Evolutionary conservation across 2,797 vertebrate genomes (phyloP).

Genomic region (Sebastes goodei): DNA sequence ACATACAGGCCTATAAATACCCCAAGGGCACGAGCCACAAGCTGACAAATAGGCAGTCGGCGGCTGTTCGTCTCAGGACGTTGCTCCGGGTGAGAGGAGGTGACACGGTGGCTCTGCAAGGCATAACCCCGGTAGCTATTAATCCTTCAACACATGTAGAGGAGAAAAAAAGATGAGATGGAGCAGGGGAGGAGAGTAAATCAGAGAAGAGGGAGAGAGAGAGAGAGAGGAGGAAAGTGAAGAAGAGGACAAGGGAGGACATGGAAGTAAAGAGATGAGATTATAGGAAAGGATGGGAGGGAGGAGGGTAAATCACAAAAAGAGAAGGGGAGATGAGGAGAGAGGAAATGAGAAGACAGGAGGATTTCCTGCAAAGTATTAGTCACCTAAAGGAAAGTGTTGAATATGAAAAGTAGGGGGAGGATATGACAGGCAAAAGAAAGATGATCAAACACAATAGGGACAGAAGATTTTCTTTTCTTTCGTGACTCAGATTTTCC

Average conservation of each 20-base stretch:
- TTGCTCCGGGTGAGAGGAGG: constrained; percentile 50
- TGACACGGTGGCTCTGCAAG: constrained; percentile 33
- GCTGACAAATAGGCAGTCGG: constrained; percentile 58
- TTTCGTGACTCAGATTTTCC: background rate
- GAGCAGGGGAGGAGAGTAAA: constrained; percentile 29
- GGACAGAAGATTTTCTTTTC: background rate
- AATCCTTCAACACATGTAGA: constrained; percentile 56
- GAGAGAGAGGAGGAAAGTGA: constrained; percentile 7
- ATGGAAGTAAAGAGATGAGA: constrained; percentile 21
- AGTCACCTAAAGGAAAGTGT: background rate
- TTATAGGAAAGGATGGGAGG: background rate
- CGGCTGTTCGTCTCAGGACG: constrained; percentile 64
- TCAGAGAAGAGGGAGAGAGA: constrained; percentile 17
- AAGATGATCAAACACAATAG: background rate
- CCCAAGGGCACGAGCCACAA: constrained; percentile 42
- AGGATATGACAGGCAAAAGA: background rate
- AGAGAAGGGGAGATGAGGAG: background rate
- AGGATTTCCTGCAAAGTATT: background rate
- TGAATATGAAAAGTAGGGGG: background rate
- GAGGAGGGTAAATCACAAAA: background rate
- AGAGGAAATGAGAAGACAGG: background rate
- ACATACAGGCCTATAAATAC: constrained; percentile 47
- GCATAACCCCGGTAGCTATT: constrained; percentile 56
- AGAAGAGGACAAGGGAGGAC: background rate
- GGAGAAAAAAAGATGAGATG: constrained; percentile 40